Percentiles rank a stretch among this genome's conserved stretches.
Conservation (phyloP, 2,113 vertebrate species). For the Odobenus rosmarus region DNA sequence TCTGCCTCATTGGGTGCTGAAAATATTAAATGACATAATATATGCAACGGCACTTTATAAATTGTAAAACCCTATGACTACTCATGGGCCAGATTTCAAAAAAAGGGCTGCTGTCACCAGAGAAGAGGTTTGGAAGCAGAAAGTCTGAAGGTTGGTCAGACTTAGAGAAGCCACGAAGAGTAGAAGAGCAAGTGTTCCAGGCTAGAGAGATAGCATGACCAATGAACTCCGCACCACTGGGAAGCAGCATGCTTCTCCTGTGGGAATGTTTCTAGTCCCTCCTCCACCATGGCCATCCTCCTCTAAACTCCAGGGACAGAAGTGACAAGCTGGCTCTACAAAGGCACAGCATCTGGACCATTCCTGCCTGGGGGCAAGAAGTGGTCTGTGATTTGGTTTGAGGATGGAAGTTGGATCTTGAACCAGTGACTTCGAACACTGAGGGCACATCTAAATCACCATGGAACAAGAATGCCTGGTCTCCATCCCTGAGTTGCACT, state of each 20-base stretch:
- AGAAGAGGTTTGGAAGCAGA: neutral
- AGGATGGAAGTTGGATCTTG: neutral
- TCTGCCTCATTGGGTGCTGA: neutral
- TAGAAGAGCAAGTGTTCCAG: neutral
- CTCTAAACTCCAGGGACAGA: neutral
- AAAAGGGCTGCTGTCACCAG: neutral
- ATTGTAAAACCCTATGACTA: neutral
- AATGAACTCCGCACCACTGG: fast-evolving
- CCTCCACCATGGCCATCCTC: neutral
- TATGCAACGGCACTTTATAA: neutral
- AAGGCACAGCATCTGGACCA: too few relatives aligned
- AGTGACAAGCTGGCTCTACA: neutral
- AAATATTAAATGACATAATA: neutral
- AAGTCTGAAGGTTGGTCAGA: neutral
- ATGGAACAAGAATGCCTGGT: neutral
- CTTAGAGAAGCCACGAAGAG: neutral
- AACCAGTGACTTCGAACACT: neutral
- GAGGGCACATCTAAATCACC: neutral
- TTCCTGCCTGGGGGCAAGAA: neutral
- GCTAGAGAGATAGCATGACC: neutral
- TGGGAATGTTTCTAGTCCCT: neutral
- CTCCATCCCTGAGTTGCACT: neutral
- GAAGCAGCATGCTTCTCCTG: neutral
- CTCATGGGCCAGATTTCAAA: neutral
- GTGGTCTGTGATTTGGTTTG: neutral